phyloP scores from a whole-genome alignment of 2,113 vertebrate genomes.

The Passer domesticus region DNA sequence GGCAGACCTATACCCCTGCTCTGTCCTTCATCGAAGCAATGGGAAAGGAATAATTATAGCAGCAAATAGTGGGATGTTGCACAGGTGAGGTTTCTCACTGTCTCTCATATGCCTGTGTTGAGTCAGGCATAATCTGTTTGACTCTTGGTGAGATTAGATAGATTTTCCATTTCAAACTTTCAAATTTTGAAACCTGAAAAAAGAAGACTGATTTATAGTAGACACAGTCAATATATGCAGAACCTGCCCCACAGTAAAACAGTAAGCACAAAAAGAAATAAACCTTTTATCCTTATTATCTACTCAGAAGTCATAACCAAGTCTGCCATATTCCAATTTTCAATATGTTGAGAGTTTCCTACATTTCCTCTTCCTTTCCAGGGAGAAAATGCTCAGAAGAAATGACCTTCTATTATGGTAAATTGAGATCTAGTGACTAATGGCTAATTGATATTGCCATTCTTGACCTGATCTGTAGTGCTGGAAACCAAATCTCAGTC shows the following conservation, averaged over 20 bases:
- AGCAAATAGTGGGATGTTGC: background rate
- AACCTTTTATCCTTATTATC: background rate
- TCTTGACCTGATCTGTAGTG: slow-evolving; percentile 68
- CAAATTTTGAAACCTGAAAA: background rate
- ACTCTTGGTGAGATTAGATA: background rate
- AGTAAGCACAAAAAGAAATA: background rate
- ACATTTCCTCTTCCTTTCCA: background rate
- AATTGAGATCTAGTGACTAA: slow-evolving; percentile 72
- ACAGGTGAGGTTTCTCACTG: background rate
- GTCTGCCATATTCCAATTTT: background rate
- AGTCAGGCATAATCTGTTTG: background rate
- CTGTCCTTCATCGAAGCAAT: background rate
- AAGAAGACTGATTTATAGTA: background rate
- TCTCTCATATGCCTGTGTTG: background rate
- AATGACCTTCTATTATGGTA: slow-evolving; percentile 59
- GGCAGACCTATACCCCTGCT: background rate
- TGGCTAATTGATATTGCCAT: slow-evolving; percentile 75
- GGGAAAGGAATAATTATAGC: background rate
- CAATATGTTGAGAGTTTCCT: background rate
- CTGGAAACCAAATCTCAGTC: slow-evolving; percentile 70
- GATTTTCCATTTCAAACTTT: background rate
- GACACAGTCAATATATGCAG: background rate
- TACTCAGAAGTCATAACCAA: background rate
- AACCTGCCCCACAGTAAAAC: background rate
- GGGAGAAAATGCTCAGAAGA: slow-evolving; percentile 46